Conservation (phyloP, 2,113 vertebrate species). For the Herpailurus yagouaroundi region DNA sequence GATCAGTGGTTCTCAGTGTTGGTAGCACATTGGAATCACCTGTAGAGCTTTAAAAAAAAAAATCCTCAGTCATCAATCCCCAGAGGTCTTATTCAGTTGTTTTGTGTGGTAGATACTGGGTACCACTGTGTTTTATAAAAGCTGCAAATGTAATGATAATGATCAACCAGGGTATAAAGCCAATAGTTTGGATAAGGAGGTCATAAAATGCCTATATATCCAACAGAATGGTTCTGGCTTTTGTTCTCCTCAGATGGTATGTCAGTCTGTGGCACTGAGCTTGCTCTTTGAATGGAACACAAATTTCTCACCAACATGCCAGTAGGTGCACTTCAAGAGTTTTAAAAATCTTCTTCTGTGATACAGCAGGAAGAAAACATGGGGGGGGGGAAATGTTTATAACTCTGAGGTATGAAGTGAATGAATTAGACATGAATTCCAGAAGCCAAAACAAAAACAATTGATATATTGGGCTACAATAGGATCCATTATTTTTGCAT, state of each 20-base stretch:
- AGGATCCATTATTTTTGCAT: background rate
- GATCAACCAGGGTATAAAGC: background rate
- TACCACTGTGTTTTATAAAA: background rate
- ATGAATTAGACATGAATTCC: background rate
- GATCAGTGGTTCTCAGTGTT: background rate
- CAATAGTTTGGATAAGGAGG: background rate
- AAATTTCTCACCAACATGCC: background rate
- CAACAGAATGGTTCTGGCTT: background rate
- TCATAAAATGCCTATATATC: background rate
- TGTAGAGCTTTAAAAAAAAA: background rate
- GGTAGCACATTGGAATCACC: background rate
- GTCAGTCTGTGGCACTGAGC: background rate
- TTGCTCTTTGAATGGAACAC: constrained; percentile 2
- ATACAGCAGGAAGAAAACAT: background rate
- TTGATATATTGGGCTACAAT: background rate
- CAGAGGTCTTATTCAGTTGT: background rate
- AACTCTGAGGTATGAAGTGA: background rate
- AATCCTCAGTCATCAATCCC: background rate
- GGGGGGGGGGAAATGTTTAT: background rate
- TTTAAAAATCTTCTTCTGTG: background rate
- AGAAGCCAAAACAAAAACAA: constrained; percentile 3
- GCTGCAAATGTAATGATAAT: background rate
- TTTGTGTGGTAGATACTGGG: background rate
- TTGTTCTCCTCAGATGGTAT: background rate
- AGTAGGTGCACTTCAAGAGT: background rate